phyloP scores from a whole-genome alignment of 1,140 invertebrate species.

The Camponotus vicinus region DNA sequence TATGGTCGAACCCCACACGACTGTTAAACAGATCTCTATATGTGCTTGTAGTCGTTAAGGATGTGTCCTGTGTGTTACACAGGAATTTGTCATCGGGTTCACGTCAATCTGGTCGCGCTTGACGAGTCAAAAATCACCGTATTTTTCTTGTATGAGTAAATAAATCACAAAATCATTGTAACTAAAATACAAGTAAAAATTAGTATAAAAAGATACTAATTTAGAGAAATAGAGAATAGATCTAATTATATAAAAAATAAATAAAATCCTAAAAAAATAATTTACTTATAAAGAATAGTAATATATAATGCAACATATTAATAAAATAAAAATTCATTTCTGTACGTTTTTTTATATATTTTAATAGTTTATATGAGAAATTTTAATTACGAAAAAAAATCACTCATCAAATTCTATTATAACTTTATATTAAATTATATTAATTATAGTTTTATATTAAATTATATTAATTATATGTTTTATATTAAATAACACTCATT shows the following conservation, averaged over 20 bases:
- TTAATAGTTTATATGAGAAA: not conserved
- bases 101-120: not conserved
- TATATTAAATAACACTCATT: not conserved
- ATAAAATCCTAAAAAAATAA: not conserved
- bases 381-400: not conserved
- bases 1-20: slow-evolving; percentile 76
- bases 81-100: slow-evolving; percentile 36
- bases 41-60: slow-evolving; percentile 17
- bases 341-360: not conserved
- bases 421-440: not conserved
- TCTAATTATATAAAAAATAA: not conserved
- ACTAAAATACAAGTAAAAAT: not conserved
- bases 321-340: not conserved
- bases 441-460: no score
- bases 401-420: not conserved
- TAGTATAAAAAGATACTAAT: not conserved
- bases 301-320: not conserved
- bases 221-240: not conserved
- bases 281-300: not conserved
- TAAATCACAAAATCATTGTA: not conserved
- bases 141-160: not conserved
- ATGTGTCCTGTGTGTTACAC: slow-evolving; percentile 18
- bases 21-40: slow-evolving; percentile 73
- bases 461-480: not conserved
- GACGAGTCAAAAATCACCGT: not conserved